Base-by-base conservation (phyloP, 2,113 vertebrate species). In the Lampris incognitus region DNA sequence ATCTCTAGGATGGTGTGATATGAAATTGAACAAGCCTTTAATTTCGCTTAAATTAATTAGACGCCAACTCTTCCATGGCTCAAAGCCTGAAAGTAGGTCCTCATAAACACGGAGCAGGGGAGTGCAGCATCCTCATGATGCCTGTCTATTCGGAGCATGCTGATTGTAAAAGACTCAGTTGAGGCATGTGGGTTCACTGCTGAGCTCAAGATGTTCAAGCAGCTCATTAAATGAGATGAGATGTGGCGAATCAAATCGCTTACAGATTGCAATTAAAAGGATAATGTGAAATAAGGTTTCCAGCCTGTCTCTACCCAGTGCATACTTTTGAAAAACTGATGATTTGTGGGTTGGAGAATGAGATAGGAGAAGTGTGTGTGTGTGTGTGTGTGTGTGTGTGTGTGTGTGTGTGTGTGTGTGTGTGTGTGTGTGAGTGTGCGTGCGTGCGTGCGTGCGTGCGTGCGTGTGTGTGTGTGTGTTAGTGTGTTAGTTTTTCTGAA, bases 231-330 rank as follows among this genome's bases (percentile, higher is more conserved):
- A 92, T 92, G 89, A 88, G 89, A 82, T 59, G 44, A 55, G 65
- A 91, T 61, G 83, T 82, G 77, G 86, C 52, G 69, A 90, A 88
- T 78, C 85, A 91, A 94, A 93, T 93, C 85, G 77, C 86, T 90
- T 93, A 91, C 92, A 93, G 87, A 92, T 92, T 93, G 90, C 85
- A 92, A 92, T 94, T 89, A 94, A 92, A 87, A 84, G 24, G 24
- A 24, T 24, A 24, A 24, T 24, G 24, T 24, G 24, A 24, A 24
- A 24, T 24, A 24, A 24, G 24, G 24, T 24, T 24, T 24, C 24
- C 24, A 24, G 24, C 24, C 24, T 24, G 24, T 24, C 24, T 24
- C 24, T 24, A 24, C 24, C 24, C 24, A 24, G 24, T 24, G 24
- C 24, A 24, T 24, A 24, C 24, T 24, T 24, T 24, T 24, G 24